Evolutionary conservation across 2,113 vertebrate genomes (phyloP), one percentile per base, ranked within the genome.

Genomic region (Rhea pennata): DNA sequence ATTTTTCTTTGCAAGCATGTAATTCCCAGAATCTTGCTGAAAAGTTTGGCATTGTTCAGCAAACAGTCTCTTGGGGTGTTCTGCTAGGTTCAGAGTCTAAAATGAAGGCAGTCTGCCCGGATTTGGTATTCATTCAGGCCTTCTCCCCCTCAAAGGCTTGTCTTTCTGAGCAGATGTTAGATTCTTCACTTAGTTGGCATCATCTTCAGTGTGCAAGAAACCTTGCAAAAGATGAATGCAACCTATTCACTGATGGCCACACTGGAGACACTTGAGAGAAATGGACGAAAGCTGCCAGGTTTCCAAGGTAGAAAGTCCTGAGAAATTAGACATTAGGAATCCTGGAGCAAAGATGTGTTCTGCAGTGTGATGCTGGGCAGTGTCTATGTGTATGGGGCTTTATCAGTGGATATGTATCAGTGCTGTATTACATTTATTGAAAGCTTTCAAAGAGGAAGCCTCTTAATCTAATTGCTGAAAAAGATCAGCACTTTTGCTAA

Each of bases 401-500:
- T 67, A 10, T 79, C 44, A 51, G 51, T 40, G 19, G 42, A 3
- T 71, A 22, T 3, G 1, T 42, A 36, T 92, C 74, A 84, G 14
- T 6, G 74, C 74, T 71, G 39, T 42, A 23, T 80, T 58, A 44
- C 39, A 10, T 75, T 50, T 83, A 61, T 82, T 42, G 42, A 81
- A 88, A 91, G 27, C n/a, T 89, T 84, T 76, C 48, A 40, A 67
- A 91, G 81, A 79, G 72, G 46, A 15, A 42, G n/a, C 13, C 36
- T 85, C 61, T 92, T 82, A 90, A 95, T 90, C 74, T 70, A 61
- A 90, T 94, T 70, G 31, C 54, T 22, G 59, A 67, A n/a, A 40
- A 86, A 85, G 73, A 92, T 92, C 22, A 71, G 65, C 19, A 56
- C 31, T 96, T 82, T 71, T 10, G 29, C 21, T 95, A 27, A 48